Evolutionary conservation across 2,113 vertebrate genomes (phyloP).

Genomic region (Thalassarche chlororhynchos): DNA sequence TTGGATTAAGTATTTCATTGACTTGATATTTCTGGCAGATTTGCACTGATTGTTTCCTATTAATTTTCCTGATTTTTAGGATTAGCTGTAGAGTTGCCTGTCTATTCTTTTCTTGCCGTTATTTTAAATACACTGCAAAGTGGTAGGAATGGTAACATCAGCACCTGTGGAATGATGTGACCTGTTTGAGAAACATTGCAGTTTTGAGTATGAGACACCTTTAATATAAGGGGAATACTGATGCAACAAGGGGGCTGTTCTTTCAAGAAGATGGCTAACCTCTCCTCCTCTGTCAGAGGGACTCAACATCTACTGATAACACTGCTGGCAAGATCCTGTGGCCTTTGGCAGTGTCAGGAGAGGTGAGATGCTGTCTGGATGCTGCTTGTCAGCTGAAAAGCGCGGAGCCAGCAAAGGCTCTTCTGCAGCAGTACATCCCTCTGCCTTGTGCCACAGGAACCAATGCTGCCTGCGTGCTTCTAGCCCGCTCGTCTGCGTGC

Average conservation of each 20-base stretch:
- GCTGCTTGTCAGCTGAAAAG: not conserved
- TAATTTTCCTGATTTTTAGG: conserved; percentile 21
- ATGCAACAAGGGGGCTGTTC: not conserved
- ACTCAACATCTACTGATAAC: not conserved
- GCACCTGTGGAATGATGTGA: not conserved
- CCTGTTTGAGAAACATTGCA: not conserved
- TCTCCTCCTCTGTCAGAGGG: not conserved
- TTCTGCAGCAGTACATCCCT: not conserved
- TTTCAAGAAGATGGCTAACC: not conserved
- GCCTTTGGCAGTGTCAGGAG: not conserved
- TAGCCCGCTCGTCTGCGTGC: fast-evolving
- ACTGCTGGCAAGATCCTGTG: not conserved
- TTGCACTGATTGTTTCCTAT: conserved; percentile 57
- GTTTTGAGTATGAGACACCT: not conserved
- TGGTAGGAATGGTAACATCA: not conserved
- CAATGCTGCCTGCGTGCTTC: fast-evolving
- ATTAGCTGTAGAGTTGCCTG: not conserved
- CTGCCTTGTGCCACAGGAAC: fast-evolving
- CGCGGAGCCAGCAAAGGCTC: not conserved
- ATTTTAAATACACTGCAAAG: not conserved
- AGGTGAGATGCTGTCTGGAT: not conserved
- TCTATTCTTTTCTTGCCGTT: not conserved
- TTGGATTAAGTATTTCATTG: conserved; percentile 36
- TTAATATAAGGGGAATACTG: not conserved
- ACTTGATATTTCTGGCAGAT: conserved; percentile 30